Evolutionary conservation across 1,140 invertebrate species (phyloP).

Genomic region (Pogonognathellus flavescens): DNA sequence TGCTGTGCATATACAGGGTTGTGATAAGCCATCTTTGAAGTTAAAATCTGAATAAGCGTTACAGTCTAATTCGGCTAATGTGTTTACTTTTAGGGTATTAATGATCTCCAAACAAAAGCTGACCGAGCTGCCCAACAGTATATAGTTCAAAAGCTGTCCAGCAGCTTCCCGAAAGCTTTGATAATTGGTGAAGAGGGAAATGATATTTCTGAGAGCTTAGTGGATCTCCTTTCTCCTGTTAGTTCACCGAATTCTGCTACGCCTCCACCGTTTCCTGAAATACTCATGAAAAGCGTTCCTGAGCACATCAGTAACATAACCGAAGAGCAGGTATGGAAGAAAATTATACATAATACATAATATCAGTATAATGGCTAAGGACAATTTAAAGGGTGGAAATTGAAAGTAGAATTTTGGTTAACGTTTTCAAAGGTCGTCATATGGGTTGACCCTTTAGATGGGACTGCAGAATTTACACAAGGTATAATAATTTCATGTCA

Average conservation of each 20-base stretch:
- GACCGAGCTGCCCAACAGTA: slow-evolving; percentile 93
- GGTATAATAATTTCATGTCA: slow-evolving; percentile 72
- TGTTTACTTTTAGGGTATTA: slow-evolving; percentile 78
- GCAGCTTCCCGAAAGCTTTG: slow-evolving; percentile 85
- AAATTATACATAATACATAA: background rate
- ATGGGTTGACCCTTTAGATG: slow-evolving; percentile 99
- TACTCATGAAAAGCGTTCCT: slow-evolving; percentile 81
- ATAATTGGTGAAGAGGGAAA: slow-evolving; percentile 94
- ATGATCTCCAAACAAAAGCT: slow-evolving; percentile 97
- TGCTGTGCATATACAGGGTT: background rate
- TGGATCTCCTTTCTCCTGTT: slow-evolving; percentile 62
- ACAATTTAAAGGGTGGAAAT: too few species aligned
- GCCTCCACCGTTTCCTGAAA: slow-evolving; percentile 74
- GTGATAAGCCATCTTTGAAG: too few species aligned
- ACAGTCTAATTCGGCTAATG: too few species aligned
- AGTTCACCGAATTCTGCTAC: slow-evolving; percentile 20
- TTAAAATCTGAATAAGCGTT: too few species aligned
- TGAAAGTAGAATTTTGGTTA: too few species aligned
- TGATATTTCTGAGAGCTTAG: slow-evolving; percentile 67
- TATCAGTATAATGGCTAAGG: background rate
- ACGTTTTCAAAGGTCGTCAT: slow-evolving; percentile 77
- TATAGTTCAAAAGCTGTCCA: slow-evolving; percentile 87
- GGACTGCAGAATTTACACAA: slow-evolving; percentile 93
- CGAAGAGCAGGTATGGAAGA: slow-evolving; percentile 73
- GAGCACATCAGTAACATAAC: slow-evolving; percentile 76